These are phyloP conservation scores for Myrmecobius fasciatus DNA, from an alignment of 2,113 vertebrate genomes.

Conservation along the genomic window DNA sequence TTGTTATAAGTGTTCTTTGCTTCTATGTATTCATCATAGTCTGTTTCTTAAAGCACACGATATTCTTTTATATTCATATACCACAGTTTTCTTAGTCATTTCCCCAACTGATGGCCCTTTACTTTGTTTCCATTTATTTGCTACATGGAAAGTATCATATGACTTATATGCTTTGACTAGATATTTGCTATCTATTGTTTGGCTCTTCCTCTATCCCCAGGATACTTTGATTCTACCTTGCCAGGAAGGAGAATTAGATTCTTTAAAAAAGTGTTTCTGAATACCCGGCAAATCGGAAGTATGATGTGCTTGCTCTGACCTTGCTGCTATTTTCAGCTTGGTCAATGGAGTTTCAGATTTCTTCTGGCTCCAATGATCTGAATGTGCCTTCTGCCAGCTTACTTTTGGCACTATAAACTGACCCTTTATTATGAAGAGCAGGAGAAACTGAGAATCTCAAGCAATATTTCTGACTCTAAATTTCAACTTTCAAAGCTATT, in stretches of 20 bases:
- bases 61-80: neutral
- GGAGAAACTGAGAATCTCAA: neutral
- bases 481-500: neutral
- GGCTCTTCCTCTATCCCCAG: neutral
- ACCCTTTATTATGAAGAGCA: neutral
- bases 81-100: neutral
- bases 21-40: neutral
- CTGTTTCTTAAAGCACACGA: neutral
- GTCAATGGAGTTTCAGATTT: neutral
- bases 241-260: neutral
- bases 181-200: neutral
- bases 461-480: constrained; percentile 17
- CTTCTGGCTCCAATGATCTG: neutral
- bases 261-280: neutral
- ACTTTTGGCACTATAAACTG: neutral
- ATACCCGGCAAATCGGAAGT: neutral
- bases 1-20: neutral
- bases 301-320: rapidly evolving
- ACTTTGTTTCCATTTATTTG: neutral
- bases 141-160: neutral
- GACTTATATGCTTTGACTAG: neutral
- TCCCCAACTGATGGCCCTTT: neutral
- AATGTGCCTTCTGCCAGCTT: constrained; percentile 15
- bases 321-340: neutral
- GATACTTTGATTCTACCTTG: neutral